These are phyloP conservation scores for Tretioscincus oriximinensis DNA, from an alignment of 2,113 vertebrate species.

Conservation along the genomic window DNA sequence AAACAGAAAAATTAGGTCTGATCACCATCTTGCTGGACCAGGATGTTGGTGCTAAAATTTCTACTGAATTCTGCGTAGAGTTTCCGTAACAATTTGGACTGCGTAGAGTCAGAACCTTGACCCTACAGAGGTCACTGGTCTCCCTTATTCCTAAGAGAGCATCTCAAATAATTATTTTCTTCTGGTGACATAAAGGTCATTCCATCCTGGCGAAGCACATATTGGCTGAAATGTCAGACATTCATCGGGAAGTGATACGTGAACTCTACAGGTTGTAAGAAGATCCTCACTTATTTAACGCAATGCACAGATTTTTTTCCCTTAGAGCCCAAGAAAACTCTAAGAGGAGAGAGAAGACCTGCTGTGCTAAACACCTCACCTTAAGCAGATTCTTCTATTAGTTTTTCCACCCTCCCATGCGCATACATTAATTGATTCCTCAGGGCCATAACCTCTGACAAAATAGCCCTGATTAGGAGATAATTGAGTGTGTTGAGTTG, in stretches of 20 bases:
- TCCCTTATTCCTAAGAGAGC: no score
- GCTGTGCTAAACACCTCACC: conserved; percentile 67
- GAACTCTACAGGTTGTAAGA: not conserved
- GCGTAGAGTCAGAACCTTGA: no score
- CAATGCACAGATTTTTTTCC: not conserved
- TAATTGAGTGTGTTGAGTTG: conserved; percentile 75
- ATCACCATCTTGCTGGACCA: no score
- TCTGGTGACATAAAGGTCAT: not conserved
- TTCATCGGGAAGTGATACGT: not conserved
- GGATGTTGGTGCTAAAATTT: no score
- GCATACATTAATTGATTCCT: conserved; percentile 77
- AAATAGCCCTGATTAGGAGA: conserved; percentile 75
- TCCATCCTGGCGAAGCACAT: not conserved
- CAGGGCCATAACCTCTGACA: conserved; percentile 80
- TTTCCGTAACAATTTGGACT: no score
- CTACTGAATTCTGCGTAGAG: no score
- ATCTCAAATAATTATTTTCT: not conserved
- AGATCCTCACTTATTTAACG: no score
- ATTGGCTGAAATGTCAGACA: not conserved
- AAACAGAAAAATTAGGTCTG: no score
- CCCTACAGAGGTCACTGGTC: no score
- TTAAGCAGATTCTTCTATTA: conserved; percentile 61
- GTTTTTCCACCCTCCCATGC: not conserved
- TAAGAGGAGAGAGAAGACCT: accelerated
- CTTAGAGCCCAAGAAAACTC: not conserved